These are phyloP conservation scores for Diglossa brunneiventris DNA, from an alignment of 2,113 vertebrate genomes.

Conservation along the genomic window DNA sequence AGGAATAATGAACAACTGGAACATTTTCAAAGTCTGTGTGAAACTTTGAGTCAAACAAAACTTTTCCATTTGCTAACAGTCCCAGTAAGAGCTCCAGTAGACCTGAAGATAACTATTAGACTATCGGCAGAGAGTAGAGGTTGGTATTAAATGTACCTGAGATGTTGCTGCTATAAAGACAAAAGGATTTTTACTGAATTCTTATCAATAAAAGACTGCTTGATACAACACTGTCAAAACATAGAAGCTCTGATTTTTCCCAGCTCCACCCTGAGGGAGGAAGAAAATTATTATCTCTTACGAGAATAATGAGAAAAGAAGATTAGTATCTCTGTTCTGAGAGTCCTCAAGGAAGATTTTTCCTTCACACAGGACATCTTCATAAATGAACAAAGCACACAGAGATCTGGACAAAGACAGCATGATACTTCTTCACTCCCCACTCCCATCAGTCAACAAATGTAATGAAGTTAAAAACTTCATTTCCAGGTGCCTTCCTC, in stretches of 20 bases:
- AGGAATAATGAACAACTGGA: background rate
- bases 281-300: conserved; percentile 18
- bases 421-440: background rate
- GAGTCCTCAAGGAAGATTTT: conserved; percentile 22
- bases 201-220: background rate
- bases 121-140: background rate
- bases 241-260: background rate
- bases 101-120: background rate
- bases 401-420: background rate
- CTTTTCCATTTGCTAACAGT: background rate
- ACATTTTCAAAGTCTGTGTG: background rate
- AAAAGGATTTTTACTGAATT: background rate
- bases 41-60: background rate
- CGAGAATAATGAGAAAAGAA: conserved; percentile 28
- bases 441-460: background rate
- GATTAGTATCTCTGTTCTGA: conserved; percentile 18
- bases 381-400: conserved; percentile 10
- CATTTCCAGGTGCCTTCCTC: background rate
- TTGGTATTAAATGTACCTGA: background rate
- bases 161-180: background rate
- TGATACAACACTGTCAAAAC: background rate
- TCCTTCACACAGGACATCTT: conserved; percentile 34
- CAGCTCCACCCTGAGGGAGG: background rate
- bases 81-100: background rate
- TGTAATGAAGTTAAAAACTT: background rate